A percentile compares a stretch with the other conserved stretches of the same genome.
phyloP scores from a whole-genome alignment of 2,113 vertebrate genomes.

The Rhynchopsitta pachyrhyncha region DNA sequence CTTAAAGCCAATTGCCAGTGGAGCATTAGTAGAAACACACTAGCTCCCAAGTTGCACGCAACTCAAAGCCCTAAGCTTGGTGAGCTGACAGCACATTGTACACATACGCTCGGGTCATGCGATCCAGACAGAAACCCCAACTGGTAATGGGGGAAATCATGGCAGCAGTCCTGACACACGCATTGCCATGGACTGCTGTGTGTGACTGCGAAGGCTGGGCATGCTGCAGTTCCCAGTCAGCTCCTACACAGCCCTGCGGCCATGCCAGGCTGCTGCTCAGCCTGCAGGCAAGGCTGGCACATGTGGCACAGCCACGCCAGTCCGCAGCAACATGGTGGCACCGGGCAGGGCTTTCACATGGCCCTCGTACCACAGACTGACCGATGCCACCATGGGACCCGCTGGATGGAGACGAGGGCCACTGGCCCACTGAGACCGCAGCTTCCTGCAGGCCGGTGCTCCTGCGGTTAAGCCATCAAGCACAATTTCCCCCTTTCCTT shows the following conservation, averaged over 20 bases:
- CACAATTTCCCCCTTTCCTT: neutral
- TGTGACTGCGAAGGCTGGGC: neutral
- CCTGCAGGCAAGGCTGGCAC: too few relatives aligned
- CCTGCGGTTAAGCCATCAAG: neutral
- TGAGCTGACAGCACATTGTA: fast-evolving
- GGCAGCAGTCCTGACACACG: fast-evolving
- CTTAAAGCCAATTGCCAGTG: neutral
- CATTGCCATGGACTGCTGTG: fast-evolving
- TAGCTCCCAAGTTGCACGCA: fast-evolving
- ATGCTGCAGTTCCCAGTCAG: fast-evolving
- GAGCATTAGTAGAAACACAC: neutral
- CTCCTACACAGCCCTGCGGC: fast-evolving
- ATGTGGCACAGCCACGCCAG: fast-evolving
- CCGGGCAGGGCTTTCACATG: fast-evolving
- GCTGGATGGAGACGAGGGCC: fast-evolving
- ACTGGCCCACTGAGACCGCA: neutral
- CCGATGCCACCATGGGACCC: fast-evolving
- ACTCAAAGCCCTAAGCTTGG: neutral
- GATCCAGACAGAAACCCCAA: fast-evolving
- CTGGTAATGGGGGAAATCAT: fast-evolving
- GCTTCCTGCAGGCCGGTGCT: neutral
- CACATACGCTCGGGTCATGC: fast-evolving
- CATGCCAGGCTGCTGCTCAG: too few relatives aligned
- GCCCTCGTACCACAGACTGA: neutral
- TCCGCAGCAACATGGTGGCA: neutral